Base-by-base conservation (phyloP, 2,113 vertebrate species). In the Petrocephalus zakoni region DNA sequence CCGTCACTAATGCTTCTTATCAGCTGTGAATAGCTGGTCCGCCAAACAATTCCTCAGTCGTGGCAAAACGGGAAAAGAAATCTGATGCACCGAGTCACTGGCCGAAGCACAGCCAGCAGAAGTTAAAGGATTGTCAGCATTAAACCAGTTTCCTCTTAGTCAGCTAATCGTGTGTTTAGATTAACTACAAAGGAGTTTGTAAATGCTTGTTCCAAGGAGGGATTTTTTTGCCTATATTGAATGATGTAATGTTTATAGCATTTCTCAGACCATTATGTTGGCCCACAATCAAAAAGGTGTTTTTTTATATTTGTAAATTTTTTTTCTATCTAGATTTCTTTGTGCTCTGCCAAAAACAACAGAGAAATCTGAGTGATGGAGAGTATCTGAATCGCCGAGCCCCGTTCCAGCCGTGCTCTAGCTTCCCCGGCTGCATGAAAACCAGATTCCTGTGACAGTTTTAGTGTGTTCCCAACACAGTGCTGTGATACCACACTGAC, bases 231-330 rank as follows among this genome's bases (percentile, higher is more conserved):
- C 4, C 72, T 13, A 6, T 42, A 78, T 29, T 10, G 6, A 78
- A 85, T 85, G 82, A 85, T 51, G 46, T 85, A 85, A 85, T 52
- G 82, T 49, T 85, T 52, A 78, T 78, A 85, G 82, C 21, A 22
- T 83, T 83, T 17, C 22, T 49, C 47, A 83, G 34, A 51, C 82
- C 42, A 25, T 49, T 51, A 84, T 46, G 22, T 51, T 85, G 82
- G 82, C 34, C 72, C 34, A 78, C 11, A 78, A 78, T 78, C 72
- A 78, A 78, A 42, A 78, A 42, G 72, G 34, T 78, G 34, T 13
- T 37, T 78, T 78, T 78, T 78, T 42, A 37, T 29, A 78, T 78
- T 78, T 42, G 34, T 42, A 78, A 29, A 19, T 29, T 37, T 75
- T 75, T 75, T 75, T 75, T 75, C 15, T 37, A 34, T 37, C 68